Evolutionary conservation across 2,888 invertebrate genomes (phyloP).

Genomic region (Dexiosoma caninum): DNA sequence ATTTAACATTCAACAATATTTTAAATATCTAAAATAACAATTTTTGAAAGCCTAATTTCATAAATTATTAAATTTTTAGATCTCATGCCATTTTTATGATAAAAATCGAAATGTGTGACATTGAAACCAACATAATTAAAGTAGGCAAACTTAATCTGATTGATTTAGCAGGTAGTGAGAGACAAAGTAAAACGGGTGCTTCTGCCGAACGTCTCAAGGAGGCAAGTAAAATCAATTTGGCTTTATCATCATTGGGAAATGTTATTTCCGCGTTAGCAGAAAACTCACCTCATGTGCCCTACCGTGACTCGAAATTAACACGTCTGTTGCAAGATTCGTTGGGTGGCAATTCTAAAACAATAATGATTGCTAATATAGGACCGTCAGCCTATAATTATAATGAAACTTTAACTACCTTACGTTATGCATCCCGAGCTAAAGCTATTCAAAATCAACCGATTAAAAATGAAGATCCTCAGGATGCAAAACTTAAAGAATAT

Average conservation of each 20-base stretch:
- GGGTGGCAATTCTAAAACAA: slow-evolving; percentile 98
- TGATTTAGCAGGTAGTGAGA: slow-evolving; percentile 98
- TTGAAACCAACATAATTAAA: slow-evolving; percentile 80
- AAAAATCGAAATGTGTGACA: slow-evolving; percentile 94
- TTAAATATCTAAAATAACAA: too few species aligned
- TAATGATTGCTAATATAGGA: slow-evolving; percentile 99
- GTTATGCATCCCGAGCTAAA: slow-evolving; percentile 98
- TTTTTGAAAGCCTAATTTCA: too few species aligned
- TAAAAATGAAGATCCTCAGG: slow-evolving; percentile 99
- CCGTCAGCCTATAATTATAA: slow-evolving; percentile 99
- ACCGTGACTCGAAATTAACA: slow-evolving; percentile 97
- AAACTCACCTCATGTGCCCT: slow-evolving; percentile 96
- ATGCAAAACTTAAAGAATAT: slow-evolving; percentile 95
- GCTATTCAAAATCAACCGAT: slow-evolving; percentile 99
- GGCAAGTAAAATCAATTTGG: slow-evolving; percentile 98
- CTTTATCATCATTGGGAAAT: slow-evolving; percentile 97
- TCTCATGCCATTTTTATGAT: slow-evolving; percentile 99
- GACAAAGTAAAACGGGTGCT: slow-evolving; percentile 98
- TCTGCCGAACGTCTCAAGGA: slow-evolving; percentile 94
- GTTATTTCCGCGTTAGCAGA: slow-evolving; percentile 98
- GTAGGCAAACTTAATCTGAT: slow-evolving; percentile 98
- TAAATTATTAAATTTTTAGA: slow-evolving; percentile 76
- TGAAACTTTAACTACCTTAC: slow-evolving; percentile 96
- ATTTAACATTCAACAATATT: too few species aligned
- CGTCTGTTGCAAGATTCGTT: slow-evolving; percentile 97